These are phyloP conservation scores for Anoura caudifer DNA, from an alignment of 2,113 vertebrate species.

Conservation along the genomic window DNA sequence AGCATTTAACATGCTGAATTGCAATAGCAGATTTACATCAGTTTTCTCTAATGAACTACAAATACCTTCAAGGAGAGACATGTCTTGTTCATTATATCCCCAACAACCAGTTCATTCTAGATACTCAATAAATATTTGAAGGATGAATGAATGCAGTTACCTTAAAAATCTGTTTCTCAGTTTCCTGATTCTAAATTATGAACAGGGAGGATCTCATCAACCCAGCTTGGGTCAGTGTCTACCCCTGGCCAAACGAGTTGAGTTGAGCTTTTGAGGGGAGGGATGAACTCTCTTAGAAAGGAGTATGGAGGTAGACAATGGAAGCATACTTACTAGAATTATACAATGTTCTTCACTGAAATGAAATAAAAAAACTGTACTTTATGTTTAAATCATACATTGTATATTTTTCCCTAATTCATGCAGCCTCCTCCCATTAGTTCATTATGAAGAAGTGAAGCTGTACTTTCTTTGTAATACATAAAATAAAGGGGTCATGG, in stretches of 20 bases:
- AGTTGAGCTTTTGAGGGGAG: neutral
- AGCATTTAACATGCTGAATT: neutral
- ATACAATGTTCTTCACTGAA: neutral
- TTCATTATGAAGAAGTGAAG: neutral
- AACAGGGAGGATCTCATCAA: neutral
- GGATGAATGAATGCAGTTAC: neutral
- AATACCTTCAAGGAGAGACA: neutral
- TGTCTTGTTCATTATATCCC: neutral
- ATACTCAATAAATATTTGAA: conserved; percentile 10
- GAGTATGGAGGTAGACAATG: neutral
- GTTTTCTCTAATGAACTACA: neutral
- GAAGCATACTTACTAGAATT: neutral
- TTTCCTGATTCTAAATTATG: conserved; percentile 9
- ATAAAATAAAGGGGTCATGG: neutral
- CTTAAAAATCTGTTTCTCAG: neutral
- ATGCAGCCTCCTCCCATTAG: neutral
- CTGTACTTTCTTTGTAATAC: neutral
- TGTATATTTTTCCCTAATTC: neutral
- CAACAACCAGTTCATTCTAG: neutral
- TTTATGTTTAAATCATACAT: neutral
- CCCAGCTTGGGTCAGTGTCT: neutral
- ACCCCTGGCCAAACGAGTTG: neutral
- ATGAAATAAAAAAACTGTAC: neutral
- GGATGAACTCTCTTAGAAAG: neutral
- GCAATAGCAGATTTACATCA: neutral